Evolutionary conservation across 35 echinoderm and acorn worm species (phyloP).

Genomic region (Patiria miniata): DNA sequence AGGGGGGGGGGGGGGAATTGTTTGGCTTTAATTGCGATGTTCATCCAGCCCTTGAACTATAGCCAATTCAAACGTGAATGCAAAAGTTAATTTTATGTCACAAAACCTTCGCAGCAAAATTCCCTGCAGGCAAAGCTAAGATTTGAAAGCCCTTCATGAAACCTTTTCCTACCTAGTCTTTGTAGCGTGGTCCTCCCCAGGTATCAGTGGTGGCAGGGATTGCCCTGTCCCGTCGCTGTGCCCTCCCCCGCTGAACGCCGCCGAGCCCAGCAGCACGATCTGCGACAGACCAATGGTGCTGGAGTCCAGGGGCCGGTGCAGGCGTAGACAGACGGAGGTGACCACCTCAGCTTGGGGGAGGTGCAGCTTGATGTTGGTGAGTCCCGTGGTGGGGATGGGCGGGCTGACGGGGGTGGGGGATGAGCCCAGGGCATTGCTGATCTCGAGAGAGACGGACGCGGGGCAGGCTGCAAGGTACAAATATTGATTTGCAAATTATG

Average conservation of each 20-base stretch:
- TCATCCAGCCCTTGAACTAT: too few species aligned
- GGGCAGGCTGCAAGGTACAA: constrained; percentile 69
- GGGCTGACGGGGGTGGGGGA: constrained; percentile 76
- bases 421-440: constrained; percentile 76
- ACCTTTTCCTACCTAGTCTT: constrained; percentile 62
- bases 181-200: constrained; percentile 32
- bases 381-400: constrained; percentile 86
- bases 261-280: constrained; percentile 78
- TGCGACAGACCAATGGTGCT: constrained; percentile 82
- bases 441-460: constrained; percentile 77
- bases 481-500: neutral
- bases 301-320: constrained; percentile 82
- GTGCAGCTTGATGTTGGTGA: constrained; percentile 80
- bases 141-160: too few species aligned
- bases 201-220: neutral
- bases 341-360: constrained; percentile 77
- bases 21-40: too few species aligned
- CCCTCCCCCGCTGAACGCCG: constrained; percentile 70
- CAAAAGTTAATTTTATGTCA: too few species aligned
- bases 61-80: too few species aligned
- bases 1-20: too few species aligned
- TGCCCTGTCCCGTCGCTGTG: neutral
- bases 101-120: too few species aligned
- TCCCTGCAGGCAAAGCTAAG: too few species aligned
- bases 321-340: constrained; percentile 65